A percentile compares a stretch with the other conserved stretches of the same genome.
Conservation (phyloP, 2,888 invertebrate species). For the Agrotis segetum region DNA sequence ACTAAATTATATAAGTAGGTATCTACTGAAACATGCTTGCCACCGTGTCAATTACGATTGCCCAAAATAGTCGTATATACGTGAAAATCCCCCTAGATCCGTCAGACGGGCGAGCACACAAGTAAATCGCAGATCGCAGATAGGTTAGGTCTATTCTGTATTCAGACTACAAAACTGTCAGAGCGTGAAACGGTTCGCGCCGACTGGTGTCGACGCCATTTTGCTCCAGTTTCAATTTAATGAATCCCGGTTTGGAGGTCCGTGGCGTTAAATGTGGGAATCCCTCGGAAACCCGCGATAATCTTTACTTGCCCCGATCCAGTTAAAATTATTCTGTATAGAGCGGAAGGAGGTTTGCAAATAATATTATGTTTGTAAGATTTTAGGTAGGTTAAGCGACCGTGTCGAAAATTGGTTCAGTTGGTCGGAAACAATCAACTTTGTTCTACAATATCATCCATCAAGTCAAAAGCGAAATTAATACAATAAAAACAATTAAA, state of each 20-base stretch:
- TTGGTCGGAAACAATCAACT: not conserved
- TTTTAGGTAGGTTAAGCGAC: not conserved
- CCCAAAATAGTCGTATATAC: not conserved
- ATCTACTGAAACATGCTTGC: not conserved
- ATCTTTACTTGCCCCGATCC: constrained; percentile 66
- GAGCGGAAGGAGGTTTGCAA: constrained; percentile 22
- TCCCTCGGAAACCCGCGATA: constrained; percentile 71
- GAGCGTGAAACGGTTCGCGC: constrained; percentile 82
- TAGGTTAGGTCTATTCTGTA: constrained; percentile 80
- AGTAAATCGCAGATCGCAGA: constrained; percentile 70
- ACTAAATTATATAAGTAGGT: not conserved
- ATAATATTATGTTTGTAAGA: constrained; percentile 12
- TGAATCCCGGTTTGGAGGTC: constrained; percentile 79
- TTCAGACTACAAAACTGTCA: constrained; percentile 81
- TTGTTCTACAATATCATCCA: not conserved
- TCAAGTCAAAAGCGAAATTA: not conserved
- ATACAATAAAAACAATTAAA: constrained; percentile 28
- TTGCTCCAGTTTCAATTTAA: constrained; percentile 84
- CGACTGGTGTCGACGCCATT: constrained; percentile 79
- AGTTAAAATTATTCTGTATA: constrained; percentile 38
- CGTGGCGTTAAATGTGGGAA: constrained; percentile 74
- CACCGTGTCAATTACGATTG: not conserved
- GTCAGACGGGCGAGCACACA: constrained; percentile 42
- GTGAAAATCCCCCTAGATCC: constrained; percentile 34
- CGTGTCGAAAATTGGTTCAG: not conserved